Base-by-base conservation (phyloP, 2,888 invertebrate species). In the Dicroscelio sp. region DNA sequence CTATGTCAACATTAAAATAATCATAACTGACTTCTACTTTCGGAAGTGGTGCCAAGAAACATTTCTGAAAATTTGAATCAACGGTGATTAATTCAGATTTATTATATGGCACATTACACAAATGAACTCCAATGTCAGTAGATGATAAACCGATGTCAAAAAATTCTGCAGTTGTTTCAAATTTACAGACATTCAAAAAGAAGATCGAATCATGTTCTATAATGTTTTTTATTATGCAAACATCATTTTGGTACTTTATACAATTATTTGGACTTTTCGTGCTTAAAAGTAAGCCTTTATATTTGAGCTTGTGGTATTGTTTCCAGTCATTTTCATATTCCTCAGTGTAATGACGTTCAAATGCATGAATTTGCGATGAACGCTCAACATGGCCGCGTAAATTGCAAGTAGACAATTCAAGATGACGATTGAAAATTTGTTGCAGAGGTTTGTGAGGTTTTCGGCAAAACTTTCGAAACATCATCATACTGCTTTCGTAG, bases 401-500 rank as follows among this genome's bases (percentile, higher is more conserved):
- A n/a, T n/a, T n/a, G n/a, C n/a, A n/a, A 8, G 43, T 43, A 43
- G 8, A 12, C 14, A 8, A 12, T 43, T 43, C 43, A 12, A 14
- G 10, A 12, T 12, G 43, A 43, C 73, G 67, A 43, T 88, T 78
- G 17, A 63, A 12, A 25, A 76, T 83, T 55, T 88, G 75, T 25
- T 83, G 43, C 35, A 84, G 60, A 20, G 83, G 43, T 58, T 55
- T 55, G 30, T 84, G 55, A 27, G 60, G 60, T 60, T 60, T 60
- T 23, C 60, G 10, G 27, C 60, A 60, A 4, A 60, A 17, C 23
- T 76, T 84, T 48, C 58, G 30, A 60, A 88, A 76, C 30, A 0
- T 27, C 35, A 60, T 60, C 88, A 84, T 88, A 76, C 38, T 75
- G 58, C 76, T 88, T 69, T 88, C 88, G 38, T 38, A 88, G 8